phyloP scores from a whole-genome alignment of 2,113 vertebrate genomes.

The Bubo bubo region DNA sequence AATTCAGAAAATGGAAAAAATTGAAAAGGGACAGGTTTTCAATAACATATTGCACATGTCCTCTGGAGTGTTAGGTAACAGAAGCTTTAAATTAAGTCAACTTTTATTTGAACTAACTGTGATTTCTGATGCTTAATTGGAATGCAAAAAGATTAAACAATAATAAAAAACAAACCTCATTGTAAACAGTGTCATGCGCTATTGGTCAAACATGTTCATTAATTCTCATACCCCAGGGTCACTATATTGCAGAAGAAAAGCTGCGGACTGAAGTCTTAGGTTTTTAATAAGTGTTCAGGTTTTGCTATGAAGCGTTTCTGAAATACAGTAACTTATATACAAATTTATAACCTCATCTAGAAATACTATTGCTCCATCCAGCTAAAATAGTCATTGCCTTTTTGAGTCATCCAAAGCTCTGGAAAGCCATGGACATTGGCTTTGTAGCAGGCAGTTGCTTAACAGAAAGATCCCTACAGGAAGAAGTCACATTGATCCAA shows the following conservation, averaged over 20 bases:
- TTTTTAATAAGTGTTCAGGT: background rate
- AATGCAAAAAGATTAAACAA: slow-evolving; percentile 23
- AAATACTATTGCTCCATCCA: background rate
- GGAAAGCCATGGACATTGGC: background rate
- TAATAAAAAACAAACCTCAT: background rate
- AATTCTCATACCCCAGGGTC: background rate
- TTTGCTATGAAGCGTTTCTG: background rate
- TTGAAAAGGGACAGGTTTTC: background rate
- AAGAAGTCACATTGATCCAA: slow-evolving; percentile 45
- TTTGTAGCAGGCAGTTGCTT: background rate
- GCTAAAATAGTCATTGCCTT: background rate
- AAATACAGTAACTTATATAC: background rate
- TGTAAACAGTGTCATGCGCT: background rate
- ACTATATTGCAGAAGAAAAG: background rate
- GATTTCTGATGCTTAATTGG: slow-evolving; percentile 1
- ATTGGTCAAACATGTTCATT: background rate
- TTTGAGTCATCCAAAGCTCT: background rate
- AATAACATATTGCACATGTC: background rate
- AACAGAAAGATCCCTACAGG: background rate
- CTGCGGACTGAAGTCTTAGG: background rate
- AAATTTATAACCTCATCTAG: background rate
- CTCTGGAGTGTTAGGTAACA: background rate
- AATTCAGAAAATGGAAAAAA: background rate
- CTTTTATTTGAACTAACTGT: slow-evolving; percentile 20
- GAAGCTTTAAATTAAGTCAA: slow-evolving; percentile 43